phyloP scores from a whole-genome alignment of 2,113 vertebrate genomes.

The Philantomba maxwellii region DNA sequence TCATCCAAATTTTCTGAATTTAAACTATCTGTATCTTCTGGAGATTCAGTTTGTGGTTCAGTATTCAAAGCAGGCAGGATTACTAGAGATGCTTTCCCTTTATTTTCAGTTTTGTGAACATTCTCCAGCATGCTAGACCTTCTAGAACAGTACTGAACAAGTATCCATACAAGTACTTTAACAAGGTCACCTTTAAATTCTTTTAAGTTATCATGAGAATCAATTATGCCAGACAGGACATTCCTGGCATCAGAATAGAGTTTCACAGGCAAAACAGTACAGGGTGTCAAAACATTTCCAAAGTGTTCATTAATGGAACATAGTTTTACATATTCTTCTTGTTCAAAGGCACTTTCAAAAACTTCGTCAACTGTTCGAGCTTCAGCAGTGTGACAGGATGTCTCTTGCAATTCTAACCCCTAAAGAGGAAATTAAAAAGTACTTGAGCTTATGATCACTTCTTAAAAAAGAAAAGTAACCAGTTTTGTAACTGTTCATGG shows the following conservation, averaged over 20 bases:
- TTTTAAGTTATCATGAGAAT: slow-evolving; percentile 91
- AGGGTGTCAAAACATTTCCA: slow-evolving; percentile 92
- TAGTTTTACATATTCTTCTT: slow-evolving; percentile 79
- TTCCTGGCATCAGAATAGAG: slow-evolving; percentile 94
- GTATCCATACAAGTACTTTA: slow-evolving; percentile 92
- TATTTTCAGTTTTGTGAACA: background rate
- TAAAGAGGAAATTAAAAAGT: slow-evolving; percentile 67
- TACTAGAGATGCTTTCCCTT: slow-evolving; percentile 29
- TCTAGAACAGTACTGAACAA: slow-evolving; percentile 86
- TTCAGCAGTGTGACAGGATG: slow-evolving; percentile 96
- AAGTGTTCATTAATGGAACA: slow-evolving; percentile 90
- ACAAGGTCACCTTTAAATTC: slow-evolving; percentile 93
- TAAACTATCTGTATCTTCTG: slow-evolving; percentile 83
- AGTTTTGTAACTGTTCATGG: background rate
- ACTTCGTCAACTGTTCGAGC: slow-evolving; percentile 94
- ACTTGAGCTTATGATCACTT: background rate
- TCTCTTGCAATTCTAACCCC: slow-evolving; percentile 97
- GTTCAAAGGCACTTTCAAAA: slow-evolving; percentile 91
- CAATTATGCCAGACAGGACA: slow-evolving; percentile 94
- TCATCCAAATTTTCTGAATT: slow-evolving; percentile 85
- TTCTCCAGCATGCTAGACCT: slow-evolving; percentile 70
- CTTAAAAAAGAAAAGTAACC: slow-evolving; percentile 20
- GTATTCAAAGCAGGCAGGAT: slow-evolving; percentile 47
- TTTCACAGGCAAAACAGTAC: slow-evolving; percentile 85
- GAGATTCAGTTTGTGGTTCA: slow-evolving; percentile 67